Evolutionary conservation across 2,113 vertebrate genomes (phyloP), one percentile per base, ranked within the genome.

Genomic region (Trogon melanurus): DNA sequence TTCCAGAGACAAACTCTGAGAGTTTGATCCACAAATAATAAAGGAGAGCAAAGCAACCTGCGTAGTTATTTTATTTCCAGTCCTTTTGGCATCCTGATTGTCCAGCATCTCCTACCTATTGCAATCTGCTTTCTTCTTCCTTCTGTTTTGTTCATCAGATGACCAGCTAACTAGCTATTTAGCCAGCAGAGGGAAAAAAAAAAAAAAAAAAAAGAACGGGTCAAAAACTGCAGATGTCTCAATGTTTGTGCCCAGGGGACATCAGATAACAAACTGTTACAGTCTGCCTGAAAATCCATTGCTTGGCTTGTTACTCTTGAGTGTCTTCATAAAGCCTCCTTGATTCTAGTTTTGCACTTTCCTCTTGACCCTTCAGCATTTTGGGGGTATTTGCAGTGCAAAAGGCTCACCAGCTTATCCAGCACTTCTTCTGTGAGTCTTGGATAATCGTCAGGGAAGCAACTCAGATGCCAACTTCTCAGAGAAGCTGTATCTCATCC

Each of bases 211-310:
- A 72, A 51, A 73, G 86, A 91, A 58, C 23, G 8, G 96, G 83
- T 91, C 88, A 89, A 84, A 89, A 93, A 48, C 74, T 85, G 78
- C 94, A 96, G 93, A 89, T 91, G 80, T 91, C 92, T 96, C 85
- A 72, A 74, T 94, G 82, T 78, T 87, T 72, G 44, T 94, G 86
- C 82, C 91, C 94, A 91, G 75, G 79, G 81, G 88, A 89, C 83
- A 89, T 94, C 75, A 76, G 87, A 91, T 95, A 97, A 96, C 90
- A 96, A 91, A 90, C 92, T 92, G 75, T 74, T 95, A 85, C 62
- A 71, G 48, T 30, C 56, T 90, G 79, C 41, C 66, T 93, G 66
- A 45, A 93, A 92, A 93, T 81, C 88, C 51, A 88, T 73, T 84
- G 69, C 54, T 88, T 90, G 91, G 72, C 81, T 94, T 89, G 72